Conservation (phyloP, 2,113 vertebrate species). For the Scophthalmus maximus region DNA sequence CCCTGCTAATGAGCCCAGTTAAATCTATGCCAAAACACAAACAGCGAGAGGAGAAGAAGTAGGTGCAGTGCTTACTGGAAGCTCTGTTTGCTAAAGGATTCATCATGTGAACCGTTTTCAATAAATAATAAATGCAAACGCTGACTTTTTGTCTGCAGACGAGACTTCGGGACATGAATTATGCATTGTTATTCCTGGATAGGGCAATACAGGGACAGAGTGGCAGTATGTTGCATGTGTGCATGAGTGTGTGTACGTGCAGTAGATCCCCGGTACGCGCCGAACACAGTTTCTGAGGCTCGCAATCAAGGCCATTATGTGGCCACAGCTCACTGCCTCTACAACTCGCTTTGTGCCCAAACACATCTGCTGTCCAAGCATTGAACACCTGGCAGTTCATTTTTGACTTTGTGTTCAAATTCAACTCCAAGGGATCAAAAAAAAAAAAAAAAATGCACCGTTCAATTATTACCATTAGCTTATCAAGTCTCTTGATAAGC, state of each 20-base stretch:
- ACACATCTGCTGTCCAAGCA: constrained; percentile 17
- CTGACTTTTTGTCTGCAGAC: constrained; percentile 83
- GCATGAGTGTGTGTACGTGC: constrained; percentile 15
- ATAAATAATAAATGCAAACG: constrained; percentile 82
- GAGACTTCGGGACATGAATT: constrained; percentile 78
- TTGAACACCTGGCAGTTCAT: constrained; percentile 19
- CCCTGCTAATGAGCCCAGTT: constrained; percentile 75
- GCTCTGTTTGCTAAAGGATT: constrained; percentile 78
- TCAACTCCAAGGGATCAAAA: constrained; percentile 32
- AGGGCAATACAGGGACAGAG: constrained; percentile 72
- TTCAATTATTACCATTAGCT: constrained; percentile 17
- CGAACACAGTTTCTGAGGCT: constrained; percentile 47
- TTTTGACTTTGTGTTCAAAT: constrained; percentile 33
- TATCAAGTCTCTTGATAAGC: constrained; percentile 30
- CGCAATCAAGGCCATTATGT: constrained; percentile 53
- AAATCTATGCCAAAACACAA: constrained; percentile 77
- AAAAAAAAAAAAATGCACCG: neutral
- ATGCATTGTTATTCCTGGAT: constrained; percentile 82
- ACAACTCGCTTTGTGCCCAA: constrained; percentile 47
- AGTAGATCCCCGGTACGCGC: constrained; percentile 33
- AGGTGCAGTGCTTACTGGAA: constrained; percentile 71
- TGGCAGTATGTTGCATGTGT: constrained; percentile 50
- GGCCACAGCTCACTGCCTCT: constrained; percentile 51
- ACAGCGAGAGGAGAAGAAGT: constrained; percentile 64
- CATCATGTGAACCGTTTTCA: constrained; percentile 79